Evolutionary conservation across 2,113 vertebrate species (phyloP).

Genomic region (Chroicocephalus ridibundus): DNA sequence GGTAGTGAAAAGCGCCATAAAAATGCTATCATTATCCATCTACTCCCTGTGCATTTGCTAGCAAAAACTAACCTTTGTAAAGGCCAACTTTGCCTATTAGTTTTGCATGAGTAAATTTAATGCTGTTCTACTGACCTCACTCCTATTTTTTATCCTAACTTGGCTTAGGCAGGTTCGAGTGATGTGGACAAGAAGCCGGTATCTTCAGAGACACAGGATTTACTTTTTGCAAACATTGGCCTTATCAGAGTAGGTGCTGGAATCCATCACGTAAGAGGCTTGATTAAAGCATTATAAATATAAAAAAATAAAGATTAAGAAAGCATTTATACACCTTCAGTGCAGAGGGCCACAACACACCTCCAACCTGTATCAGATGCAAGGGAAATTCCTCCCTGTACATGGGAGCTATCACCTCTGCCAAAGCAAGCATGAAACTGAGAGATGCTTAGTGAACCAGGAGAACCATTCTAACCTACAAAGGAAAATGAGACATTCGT

Average conservation of each 20-base stretch:
- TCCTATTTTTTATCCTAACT: background rate
- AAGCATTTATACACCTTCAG: background rate
- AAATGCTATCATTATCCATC: background rate
- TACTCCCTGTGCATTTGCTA: background rate
- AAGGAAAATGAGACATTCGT: background rate
- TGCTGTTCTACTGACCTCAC: background rate
- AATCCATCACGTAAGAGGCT: background rate
- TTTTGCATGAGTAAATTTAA: slow-evolving; percentile 19
- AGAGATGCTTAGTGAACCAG: background rate
- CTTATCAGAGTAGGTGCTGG: background rate
- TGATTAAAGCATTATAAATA: background rate
- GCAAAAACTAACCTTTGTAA: slow-evolving; percentile 8
- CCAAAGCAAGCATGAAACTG: background rate
- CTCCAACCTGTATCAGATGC: background rate
- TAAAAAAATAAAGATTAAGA: background rate
- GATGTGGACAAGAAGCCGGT: background rate
- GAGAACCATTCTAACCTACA: background rate
- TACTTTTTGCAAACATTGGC: background rate
- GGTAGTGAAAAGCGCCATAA: background rate
- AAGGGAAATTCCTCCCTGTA: background rate
- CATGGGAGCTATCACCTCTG: background rate
- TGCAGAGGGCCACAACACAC: background rate
- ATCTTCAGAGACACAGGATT: background rate
- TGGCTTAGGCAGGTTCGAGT: background rate
- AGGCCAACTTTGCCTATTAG: background rate